Base-by-base conservation (phyloP, 2,113 vertebrate genomes). In the Myrmophylax atrothorax region DNA sequence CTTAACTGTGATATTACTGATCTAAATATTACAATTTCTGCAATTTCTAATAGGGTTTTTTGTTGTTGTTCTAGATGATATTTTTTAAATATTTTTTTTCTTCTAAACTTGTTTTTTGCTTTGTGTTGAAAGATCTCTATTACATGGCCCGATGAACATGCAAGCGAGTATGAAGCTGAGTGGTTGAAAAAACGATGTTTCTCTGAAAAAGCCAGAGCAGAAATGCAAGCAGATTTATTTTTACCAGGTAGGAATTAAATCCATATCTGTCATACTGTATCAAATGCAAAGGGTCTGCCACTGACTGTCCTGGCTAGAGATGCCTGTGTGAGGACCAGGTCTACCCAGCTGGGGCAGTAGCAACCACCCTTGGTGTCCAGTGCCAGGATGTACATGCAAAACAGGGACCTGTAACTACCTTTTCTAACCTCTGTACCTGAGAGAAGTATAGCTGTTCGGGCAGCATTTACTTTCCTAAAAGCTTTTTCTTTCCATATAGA, bases 111-210 rank as follows among this genome's bases (percentile, higher is more conserved):
- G 12, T 23, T 20, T 62, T 81, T 59, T 46, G 16, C 80, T 96
- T 92, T 91, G 7, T 97, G 5, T 91, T 88, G 67, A 28, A 97
- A 99, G 99, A 97, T 99, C 87, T 98, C 95, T 42, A 83, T 99
- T 63, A 97, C 96, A 1, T 99, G 99, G 99, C 98, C 99, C 1
- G 98, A 99, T 95, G 98, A 98, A 49, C 99, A 99, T 67, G 78
- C 79, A 46, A 99, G 99, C 9, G 98, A 99, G 81, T 99, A 98
- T 80, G 98, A 99, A 70, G 96, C 98, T 16, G 98, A 98, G 5
- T 99, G 99, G 99, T 93, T 99, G 94, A 99, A 98, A 97, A 99
- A 98, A 95, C 97, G 98, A 82, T 99, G 99, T 72, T 99, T 99
- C 96, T 99, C 99, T 37, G 93, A 98, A 63, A 94, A 97, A 94